A percentile compares a stretch with the other conserved stretches of the same genome.
phyloP scores from a whole-genome alignment of 2,113 vertebrate genomes.

The Cololabis saira region DNA sequence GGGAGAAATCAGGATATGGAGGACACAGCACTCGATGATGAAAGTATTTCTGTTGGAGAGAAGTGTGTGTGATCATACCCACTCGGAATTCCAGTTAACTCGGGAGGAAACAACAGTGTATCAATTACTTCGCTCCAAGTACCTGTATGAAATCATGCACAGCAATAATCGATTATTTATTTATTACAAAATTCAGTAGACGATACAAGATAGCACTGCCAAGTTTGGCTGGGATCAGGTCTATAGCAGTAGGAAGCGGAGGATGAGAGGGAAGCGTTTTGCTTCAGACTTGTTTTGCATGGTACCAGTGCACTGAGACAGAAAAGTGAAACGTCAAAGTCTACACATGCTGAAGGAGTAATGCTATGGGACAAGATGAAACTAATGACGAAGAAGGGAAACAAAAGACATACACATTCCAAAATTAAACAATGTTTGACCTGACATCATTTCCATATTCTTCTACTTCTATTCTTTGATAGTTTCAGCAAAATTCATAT shows the following conservation, averaged over 20 bases:
- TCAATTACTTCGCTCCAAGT: conserved; percentile 28
- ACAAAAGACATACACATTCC: conserved; percentile 15
- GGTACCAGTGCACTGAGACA: conserved; percentile 8
- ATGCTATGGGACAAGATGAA: too few relatives aligned
- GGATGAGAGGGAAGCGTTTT: conserved; percentile 15
- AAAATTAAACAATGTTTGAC: conserved; percentile 37
- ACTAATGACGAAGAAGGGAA: conserved; percentile 19
- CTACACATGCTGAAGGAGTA: conserved; percentile 24
- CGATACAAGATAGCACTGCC: conserved; percentile 19
- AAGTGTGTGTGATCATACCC: conserved; percentile 26
- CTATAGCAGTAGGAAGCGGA: conserved; percentile 6
- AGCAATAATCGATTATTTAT: conserved; percentile 56
- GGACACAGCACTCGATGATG: conserved; percentile 37
- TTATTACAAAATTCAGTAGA: conserved; percentile 31
- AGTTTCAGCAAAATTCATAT: conserved; percentile 25
- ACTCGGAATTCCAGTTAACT: conserved; percentile 23
- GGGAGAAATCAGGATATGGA: conserved; percentile 22
- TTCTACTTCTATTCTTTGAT: conserved; percentile 36
- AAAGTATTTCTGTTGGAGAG: conserved; percentile 6
- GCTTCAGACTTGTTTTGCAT: conserved; percentile 28
- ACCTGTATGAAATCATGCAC: conserved; percentile 36
- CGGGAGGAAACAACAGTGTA: conserved; percentile 26
- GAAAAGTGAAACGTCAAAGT: conserved; percentile 35
- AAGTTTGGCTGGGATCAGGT: conserved; percentile 16
- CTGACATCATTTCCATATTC: conserved; percentile 37